Evolutionary conservation across 2,113 vertebrate species (phyloP).

Genomic region (Calcarius ornatus): DNA sequence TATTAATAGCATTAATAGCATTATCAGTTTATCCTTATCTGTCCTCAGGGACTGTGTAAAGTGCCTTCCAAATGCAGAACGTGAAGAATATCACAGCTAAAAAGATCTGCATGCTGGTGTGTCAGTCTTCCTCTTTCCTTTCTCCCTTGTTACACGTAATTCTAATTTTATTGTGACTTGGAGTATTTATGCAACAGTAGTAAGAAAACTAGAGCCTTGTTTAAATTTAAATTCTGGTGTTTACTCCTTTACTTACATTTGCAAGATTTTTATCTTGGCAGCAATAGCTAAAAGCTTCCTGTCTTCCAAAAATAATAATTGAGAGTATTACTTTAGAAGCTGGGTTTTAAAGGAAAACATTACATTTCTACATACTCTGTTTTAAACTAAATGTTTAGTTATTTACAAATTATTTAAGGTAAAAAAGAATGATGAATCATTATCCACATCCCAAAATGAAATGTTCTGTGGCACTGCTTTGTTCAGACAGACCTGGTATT

Average conservation of each 20-base stretch:
- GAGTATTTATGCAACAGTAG: not conserved
- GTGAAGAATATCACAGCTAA: not conserved
- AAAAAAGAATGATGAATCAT: not conserved
- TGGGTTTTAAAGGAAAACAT: not conserved
- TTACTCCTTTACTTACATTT: not conserved
- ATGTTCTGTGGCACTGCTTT: not conserved
- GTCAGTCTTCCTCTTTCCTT: not conserved
- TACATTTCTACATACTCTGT: not conserved
- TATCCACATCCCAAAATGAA: not conserved
- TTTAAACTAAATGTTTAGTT: not conserved
- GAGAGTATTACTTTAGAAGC: not conserved
- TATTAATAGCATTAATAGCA: not conserved
- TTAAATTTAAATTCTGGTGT: not conserved
- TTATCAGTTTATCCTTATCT: not conserved
- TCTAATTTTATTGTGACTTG: not conserved
- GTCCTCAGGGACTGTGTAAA: not conserved
- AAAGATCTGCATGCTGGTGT: not conserved
- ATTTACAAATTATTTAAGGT: not conserved
- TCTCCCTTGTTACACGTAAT: not conserved
- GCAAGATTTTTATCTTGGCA: not conserved
- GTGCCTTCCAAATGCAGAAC: not conserved
- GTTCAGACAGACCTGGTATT: not conserved
- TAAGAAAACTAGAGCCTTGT: not conserved
- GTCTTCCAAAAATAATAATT: not conserved
- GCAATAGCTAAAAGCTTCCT: not conserved